Evolutionary conservation across 2,797 vertebrate species (phyloP).

Genomic region (Phoxinus dragarum): DNA sequence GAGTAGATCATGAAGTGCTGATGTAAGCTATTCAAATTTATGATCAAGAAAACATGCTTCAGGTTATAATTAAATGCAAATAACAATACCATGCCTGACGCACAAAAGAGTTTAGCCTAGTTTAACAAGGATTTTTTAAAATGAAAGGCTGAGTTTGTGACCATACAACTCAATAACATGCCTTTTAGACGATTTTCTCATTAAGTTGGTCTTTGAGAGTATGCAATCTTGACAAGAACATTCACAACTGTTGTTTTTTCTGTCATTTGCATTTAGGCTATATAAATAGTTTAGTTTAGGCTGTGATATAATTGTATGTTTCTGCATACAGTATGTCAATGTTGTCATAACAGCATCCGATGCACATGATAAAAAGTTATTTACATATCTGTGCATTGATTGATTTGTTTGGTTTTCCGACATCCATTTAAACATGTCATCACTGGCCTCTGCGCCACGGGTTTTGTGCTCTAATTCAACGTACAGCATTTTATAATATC

Average conservation of each 20-base stretch:
- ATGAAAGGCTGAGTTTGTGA: background rate
- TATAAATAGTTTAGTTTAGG: background rate
- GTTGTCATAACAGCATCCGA: background rate
- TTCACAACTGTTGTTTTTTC: background rate
- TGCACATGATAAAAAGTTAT: background rate
- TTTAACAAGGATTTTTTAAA: background rate
- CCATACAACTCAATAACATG: background rate
- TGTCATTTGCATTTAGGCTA: background rate
- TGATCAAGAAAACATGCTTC: background rate
- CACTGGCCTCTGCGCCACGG: constrained; percentile 20
- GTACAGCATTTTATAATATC: background rate
- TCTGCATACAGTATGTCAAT: background rate
- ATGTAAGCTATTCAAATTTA: background rate
- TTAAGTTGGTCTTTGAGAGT: background rate
- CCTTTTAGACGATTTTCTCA: background rate
- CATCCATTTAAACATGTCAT: background rate
- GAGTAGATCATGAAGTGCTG: background rate
- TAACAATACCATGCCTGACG: background rate
- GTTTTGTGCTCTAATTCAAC: background rate
- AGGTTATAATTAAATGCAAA: background rate
- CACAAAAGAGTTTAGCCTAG: background rate
- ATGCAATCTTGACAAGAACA: background rate
- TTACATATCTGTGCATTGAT: background rate
- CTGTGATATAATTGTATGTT: background rate
- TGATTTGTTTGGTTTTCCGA: constrained; percentile 4